A percentile compares a stretch with the other conserved stretches of the same genome.
phyloP scores from a whole-genome alignment of 2,888 invertebrate species.

The Troides oblongomaculatus region DNA sequence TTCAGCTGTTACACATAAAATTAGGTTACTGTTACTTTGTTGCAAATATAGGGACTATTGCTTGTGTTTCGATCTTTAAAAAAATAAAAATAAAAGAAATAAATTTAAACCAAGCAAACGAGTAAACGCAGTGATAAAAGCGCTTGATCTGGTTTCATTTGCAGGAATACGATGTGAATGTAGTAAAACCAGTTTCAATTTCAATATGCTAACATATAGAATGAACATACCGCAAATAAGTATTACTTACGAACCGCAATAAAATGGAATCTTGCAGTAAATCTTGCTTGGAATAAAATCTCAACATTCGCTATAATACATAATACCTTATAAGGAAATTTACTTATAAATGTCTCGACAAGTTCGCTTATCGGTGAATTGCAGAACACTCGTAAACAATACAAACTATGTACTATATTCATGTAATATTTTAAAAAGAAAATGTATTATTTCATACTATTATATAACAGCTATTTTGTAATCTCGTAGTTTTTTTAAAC shows the following conservation, averaged over 20 bases:
- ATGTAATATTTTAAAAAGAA: too few species aligned
- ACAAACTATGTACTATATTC: too few species aligned
- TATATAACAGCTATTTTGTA: too few species aligned
- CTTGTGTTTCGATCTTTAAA: neutral
- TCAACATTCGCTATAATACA: neutral
- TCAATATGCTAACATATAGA: conserved; percentile 12
- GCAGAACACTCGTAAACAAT: too few species aligned
- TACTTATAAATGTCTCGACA: neutral
- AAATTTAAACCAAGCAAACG: neutral
- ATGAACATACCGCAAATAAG: conserved; percentile 11
- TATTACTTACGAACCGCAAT: conserved; percentile 17
- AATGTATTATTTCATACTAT: too few species aligned
- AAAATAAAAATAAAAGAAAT: neutral
- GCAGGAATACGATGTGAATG: conserved; percentile 22
- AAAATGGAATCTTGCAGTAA: conserved; percentile 9
- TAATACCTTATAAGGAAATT: neutral
- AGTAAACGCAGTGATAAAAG: conserved; percentile 5
- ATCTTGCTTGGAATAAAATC: neutral
- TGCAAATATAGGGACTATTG: neutral
- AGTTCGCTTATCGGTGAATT: too few species aligned
- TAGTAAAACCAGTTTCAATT: conserved; percentile 25
- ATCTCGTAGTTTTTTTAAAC: too few species aligned
- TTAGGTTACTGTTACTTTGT: too few species aligned
- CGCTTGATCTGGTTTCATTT: conserved; percentile 19
- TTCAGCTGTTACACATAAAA: too few species aligned